Base-by-base conservation (phyloP, 1,140 invertebrate species). In the Hormaphis cornu region DNA sequence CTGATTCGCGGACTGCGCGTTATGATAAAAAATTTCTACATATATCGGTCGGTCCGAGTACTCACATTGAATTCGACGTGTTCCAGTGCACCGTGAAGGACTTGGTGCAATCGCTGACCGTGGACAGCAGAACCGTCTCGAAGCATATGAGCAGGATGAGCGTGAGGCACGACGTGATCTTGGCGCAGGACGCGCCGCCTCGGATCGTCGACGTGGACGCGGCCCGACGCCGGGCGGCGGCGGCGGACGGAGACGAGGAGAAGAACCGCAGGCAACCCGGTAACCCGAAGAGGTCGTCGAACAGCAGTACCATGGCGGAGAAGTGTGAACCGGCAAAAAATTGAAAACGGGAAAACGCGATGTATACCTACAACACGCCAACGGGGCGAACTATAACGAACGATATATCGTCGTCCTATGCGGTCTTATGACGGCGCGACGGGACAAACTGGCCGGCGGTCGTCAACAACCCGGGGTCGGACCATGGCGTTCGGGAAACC, bases 1-100 rank as follows among this genome's bases (percentile, higher is more conserved):
- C n/a, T n/a, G n/a, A n/a, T n/a, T n/a, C n/a, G n/a, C n/a, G n/a
- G n/a, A n/a, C n/a, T n/a, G n/a, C n/a, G n/a, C n/a, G n/a, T n/a
- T n/a, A n/a, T n/a, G n/a, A n/a, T n/a, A n/a, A n/a, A n/a, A n/a
- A n/a, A n/a, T n/a, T n/a, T n/a, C n/a, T n/a, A n/a, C n/a, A n/a
- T n/a, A n/a, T n/a, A n/a, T n/a, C n/a, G 0, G n/a, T 1, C 33
- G 56, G 6, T 26, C 1, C 2, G 1, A 1, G 30, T 71, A 83
- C 85, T 86, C 80, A 86, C 85, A 87, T 86, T 75, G 85, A 88
- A 78, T 90, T 90, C 33, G 88, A 89, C 73, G 88, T 90, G 80
- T 90, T 90, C 89, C 89, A 90, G 76, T 90, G 87, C 80, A 90
- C 88, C 79, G 87, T 87, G 78, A 89, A 90, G 18, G 87, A 86